Evolutionary conservation across 2,113 vertebrate species (phyloP).

Genomic region (Vulpes vulpes): DNA sequence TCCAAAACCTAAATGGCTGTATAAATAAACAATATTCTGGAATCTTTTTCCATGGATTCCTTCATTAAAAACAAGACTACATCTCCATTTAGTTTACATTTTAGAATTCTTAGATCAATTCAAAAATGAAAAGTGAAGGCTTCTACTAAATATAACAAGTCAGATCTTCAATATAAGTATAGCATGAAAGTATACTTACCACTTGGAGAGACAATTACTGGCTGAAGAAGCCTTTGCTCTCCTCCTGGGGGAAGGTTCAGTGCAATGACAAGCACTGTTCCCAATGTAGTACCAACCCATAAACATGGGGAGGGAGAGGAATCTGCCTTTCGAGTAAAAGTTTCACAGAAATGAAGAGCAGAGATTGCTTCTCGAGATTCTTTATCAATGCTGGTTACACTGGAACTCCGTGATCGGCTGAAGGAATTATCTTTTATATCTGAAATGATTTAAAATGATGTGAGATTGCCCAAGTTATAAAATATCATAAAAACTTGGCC

Average conservation of each 20-base stretch:
- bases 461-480: not conserved
- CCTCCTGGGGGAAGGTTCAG: constrained; percentile 95
- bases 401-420: constrained; percentile 98
- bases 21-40: not conserved
- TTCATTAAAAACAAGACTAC: constrained; percentile 20
- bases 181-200: constrained; percentile 88
- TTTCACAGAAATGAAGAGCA: constrained; percentile 96
- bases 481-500: constrained; percentile 20
- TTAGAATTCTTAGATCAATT: constrained; percentile 4
- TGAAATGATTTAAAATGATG: constrained; percentile 87
- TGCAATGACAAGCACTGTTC: constrained; percentile 94
- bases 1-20: not conserved
- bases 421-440: constrained; percentile 99
- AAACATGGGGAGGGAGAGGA: constrained; percentile 92
- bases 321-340: constrained; percentile 95
- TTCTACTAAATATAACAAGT: not conserved
- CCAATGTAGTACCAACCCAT: constrained; percentile 96
- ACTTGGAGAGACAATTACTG: constrained; percentile 96
- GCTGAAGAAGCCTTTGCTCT: constrained; percentile 97
- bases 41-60: not conserved
- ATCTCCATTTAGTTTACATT: not conserved
- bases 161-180: rapidly evolving
- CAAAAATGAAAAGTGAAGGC: not conserved
- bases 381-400: constrained; percentile 99
- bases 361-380: constrained; percentile 96